Base-by-base conservation (phyloP, 2,888 invertebrate genomes). In the Hyppa rectilinea region DNA sequence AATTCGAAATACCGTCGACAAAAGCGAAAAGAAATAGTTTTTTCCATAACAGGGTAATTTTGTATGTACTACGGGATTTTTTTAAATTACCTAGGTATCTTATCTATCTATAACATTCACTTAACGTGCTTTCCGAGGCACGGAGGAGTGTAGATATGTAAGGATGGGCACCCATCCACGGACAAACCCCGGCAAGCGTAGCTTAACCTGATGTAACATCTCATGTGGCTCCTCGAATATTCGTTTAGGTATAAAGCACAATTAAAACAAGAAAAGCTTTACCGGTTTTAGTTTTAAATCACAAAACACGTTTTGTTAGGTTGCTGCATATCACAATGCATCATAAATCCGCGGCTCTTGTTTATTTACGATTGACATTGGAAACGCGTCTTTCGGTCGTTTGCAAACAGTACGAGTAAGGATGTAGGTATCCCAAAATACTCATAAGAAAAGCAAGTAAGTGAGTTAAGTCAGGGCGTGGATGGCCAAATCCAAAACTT, bases 321-420 rank as follows among this genome's bases (percentile, higher is more conserved):
- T 47, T 52, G 29, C 34, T 40, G n/a, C n/a, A n/a, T n/a, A 60
- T 61, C n/a, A 65, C 52, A 29, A 70, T 56, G 43, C 23, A 62
- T 62, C 40, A 9, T 52, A 43, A 50, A 56, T 50, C 43, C 23
- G 31, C 40, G 43, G 7, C 20, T 29, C 0, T 40, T 70, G n/a
- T 49, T 29, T 26, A 45, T 56, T 58, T 36, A 36, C 23, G 36
- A 29, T 69, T 70, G 55, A 56, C 49, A 49, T 70, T 55, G 40
- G 17, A 47, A 38, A 7, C 52, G 7, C 38, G 38, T 45, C 52
- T 26, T 45, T 38, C 17, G 23, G 50, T 66, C 9, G 12, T 66
- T 20, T 31, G 31, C 17, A 47, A 14, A 2, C 4, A n/a, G 58
- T 23, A 47, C 26, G 12, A 7, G 49, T n/a, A 45, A 47, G n/a